Percentiles rank a stretch among this genome's conserved stretches.
Conservation (phyloP, 92 coral and sea anemone genomes). For the Umimayanthus chanpuru region DNA sequence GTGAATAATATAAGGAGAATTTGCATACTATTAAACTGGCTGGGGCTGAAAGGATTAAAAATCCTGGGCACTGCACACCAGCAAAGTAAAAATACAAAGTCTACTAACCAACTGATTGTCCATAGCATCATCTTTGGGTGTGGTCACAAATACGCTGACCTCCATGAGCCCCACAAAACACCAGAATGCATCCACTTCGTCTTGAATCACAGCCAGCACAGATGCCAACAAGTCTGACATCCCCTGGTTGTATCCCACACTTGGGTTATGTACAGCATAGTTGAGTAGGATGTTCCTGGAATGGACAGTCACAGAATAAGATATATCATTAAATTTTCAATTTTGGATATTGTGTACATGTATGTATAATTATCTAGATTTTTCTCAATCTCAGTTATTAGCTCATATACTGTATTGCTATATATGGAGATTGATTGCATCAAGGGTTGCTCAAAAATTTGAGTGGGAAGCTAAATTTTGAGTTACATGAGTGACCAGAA, state of each 20-base stretch:
- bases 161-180: slow-evolving; percentile 99
- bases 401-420: too few relatives aligned
- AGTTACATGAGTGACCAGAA: too few relatives aligned
- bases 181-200: slow-evolving; percentile 99
- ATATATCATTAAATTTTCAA: too few relatives aligned
- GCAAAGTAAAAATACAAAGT: background rate
- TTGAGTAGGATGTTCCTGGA: slow-evolving; percentile 89
- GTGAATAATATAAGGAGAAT: too few relatives aligned
- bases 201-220: slow-evolving; percentile 88
- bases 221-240: slow-evolving; percentile 97
- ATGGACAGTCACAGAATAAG: background rate
- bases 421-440: too few relatives aligned
- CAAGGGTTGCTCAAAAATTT: too few relatives aligned
- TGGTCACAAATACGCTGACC: slow-evolving; percentile 92
- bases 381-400: too few relatives aligned
- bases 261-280: slow-evolving; percentile 81
- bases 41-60: too few relatives aligned
- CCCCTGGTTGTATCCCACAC: slow-evolving; percentile 94
- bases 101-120: slow-evolving; percentile 89
- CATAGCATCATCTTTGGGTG: slow-evolving; percentile 98
- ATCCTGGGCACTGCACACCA: background rate
- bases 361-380: too few relatives aligned
- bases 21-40: too few relatives aligned
- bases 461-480: too few relatives aligned
- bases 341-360: too few relatives aligned